A percentile compares a stretch with the other conserved stretches of the same genome.
Conservation (phyloP, 2,797 vertebrate genomes). For the Sebastes diploproa region DNA sequence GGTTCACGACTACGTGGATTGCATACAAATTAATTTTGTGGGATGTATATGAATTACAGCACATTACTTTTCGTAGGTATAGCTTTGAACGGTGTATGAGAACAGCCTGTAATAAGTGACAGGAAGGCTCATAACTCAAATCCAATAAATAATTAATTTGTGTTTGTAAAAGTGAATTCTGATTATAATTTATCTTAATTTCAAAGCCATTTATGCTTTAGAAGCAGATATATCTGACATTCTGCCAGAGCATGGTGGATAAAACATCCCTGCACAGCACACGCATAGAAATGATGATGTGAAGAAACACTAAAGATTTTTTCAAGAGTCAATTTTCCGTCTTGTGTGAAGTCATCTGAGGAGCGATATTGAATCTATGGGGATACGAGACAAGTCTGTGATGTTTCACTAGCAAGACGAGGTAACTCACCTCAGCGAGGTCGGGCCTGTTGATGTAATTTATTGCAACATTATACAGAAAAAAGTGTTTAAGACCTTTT, state of each 20-base stretch:
- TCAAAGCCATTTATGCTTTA: neutral
- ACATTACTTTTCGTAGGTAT: no score
- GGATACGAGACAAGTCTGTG: constrained; percentile 29
- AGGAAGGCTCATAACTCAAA: neutral
- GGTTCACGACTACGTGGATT: no score
- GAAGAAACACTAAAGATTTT: constrained; percentile 25
- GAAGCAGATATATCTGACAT: neutral
- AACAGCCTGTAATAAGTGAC: neutral
- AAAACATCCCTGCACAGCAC: neutral
- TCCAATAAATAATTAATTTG: neutral
- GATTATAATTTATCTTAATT: neutral
- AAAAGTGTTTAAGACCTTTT: constrained; percentile 4
- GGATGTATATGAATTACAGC: no score
- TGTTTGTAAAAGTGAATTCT: neutral
- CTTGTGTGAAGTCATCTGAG: constrained; percentile 51
- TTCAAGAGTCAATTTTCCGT: constrained; percentile 48
- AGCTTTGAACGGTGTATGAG: no score
- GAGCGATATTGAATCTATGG: constrained; percentile 45
- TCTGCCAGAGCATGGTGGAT: neutral
- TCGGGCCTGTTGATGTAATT: constrained; percentile 62
- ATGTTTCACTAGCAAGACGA: constrained; percentile 36
- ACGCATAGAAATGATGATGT: constrained; percentile 1
- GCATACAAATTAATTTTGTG: no score
- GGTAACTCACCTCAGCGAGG: constrained; percentile 23
- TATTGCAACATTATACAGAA: constrained; percentile 46